A percentile compares a stretch with the other conserved stretches of the same genome.
These are phyloP conservation scores for Halyomorpha halys DNA, from an alignment of 1,140 invertebrate genomes.

Conservation along the genomic window DNA sequence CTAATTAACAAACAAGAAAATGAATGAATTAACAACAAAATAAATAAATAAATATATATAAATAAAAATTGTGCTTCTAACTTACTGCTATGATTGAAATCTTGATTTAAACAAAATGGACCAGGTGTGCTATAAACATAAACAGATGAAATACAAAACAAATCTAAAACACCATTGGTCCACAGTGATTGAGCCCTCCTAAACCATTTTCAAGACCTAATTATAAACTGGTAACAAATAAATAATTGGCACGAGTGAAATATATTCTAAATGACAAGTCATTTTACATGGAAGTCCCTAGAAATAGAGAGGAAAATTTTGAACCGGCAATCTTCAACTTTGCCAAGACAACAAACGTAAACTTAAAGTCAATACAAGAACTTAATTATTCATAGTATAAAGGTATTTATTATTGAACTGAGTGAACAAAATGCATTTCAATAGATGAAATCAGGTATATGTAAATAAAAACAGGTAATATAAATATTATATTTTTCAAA, in stretches of 20 bases:
- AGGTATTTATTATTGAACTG: too few relatives aligned
- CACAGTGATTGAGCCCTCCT: constrained; percentile 24
- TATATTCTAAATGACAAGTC: constrained; percentile 21
- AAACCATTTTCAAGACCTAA: constrained; percentile 19
- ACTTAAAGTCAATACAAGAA: background rate
- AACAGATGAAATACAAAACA: constrained; percentile 19
- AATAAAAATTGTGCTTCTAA: constrained; percentile 11
- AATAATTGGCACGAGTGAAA: constrained; percentile 28
- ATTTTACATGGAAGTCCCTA: constrained; percentile 21
- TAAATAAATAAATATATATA: background rate
- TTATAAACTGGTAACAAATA: constrained; percentile 28
- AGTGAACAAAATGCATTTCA: too few relatives aligned
- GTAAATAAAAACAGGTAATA: too few relatives aligned
- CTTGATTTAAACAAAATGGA: constrained; percentile 16
- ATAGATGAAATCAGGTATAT: too few relatives aligned
- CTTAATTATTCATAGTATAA: background rate
- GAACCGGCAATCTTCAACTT: background rate
- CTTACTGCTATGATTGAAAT: constrained; percentile 14
- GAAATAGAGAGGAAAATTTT: background rate
- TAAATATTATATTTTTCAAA: too few relatives aligned
- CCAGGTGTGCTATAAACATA: constrained; percentile 15
- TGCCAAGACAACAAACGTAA: background rate
- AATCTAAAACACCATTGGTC: constrained; percentile 24
- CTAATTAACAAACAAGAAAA: too few relatives aligned
- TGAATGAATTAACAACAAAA: background rate